Evolutionary conservation across 2,888 invertebrate species (phyloP).

Genomic region (Serripes groenlandicus): DNA sequence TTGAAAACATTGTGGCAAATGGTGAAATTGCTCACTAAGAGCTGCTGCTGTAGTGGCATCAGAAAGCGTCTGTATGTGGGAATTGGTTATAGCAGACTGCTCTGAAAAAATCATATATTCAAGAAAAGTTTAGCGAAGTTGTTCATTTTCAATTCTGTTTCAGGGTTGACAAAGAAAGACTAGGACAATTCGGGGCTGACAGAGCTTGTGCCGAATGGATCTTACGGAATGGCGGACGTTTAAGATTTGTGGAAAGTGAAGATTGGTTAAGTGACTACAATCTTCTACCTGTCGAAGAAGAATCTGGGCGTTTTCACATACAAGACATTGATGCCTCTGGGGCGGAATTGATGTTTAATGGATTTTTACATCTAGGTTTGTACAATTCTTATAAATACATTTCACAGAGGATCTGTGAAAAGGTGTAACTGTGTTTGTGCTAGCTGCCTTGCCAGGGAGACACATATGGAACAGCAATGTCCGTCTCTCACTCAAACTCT

Average conservation of each 20-base stretch:
- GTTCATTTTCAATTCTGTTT: slow-evolving; percentile 4
- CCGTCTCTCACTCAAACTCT: no score
- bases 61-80: no score
- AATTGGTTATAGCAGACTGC: no score
- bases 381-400: no score
- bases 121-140: not conserved
- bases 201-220: slow-evolving; percentile 98
- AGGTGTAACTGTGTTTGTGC: no score
- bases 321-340: slow-evolving; percentile 93
- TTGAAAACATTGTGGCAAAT: no score
- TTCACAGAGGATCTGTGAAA: no score
- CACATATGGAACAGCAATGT: no score
- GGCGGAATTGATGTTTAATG: slow-evolving; percentile 93
- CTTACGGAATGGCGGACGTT: slow-evolving; percentile 94
- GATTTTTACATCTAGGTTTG: slow-evolving; percentile 93
- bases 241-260: slow-evolving; percentile 90
- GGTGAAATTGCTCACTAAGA: no score
- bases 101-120: not conserved
- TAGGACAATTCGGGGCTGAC: slow-evolving; percentile 92
- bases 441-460: no score
- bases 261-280: slow-evolving; percentile 91
- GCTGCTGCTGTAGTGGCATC: no score
- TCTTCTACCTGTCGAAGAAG: slow-evolving; percentile 89
- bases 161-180: slow-evolving; percentile 81
- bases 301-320: slow-evolving; percentile 87